Percentiles rank a stretch among this genome's conserved stretches.
Conservation (phyloP, 2,797 vertebrate species). For the Streptopelia turtur region DNA sequence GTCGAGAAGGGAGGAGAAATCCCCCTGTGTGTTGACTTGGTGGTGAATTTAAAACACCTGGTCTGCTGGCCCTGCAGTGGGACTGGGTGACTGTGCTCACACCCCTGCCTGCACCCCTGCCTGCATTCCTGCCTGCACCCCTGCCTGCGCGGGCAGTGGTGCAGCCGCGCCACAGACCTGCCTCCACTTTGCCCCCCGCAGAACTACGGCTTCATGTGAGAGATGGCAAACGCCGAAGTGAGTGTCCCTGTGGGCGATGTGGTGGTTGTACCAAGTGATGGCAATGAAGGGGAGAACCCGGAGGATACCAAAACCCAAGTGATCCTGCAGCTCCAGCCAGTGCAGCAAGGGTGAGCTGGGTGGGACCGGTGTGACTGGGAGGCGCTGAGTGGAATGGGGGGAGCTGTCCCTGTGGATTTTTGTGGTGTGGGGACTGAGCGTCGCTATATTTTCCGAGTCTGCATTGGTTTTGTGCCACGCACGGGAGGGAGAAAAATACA, state of each 20-base stretch:
- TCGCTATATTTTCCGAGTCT: neutral
- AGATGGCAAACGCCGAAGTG: constrained; percentile 91
- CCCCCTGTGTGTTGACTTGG: neutral
- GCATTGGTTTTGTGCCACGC: fast-evolving
- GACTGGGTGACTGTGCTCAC: neutral
- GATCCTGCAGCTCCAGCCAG: constrained; percentile 89
- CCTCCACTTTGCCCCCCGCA: constrained; percentile 23
- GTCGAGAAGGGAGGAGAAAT: neutral
- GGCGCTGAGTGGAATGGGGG: fast-evolving
- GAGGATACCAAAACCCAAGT: constrained; percentile 91
- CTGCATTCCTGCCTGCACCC: neutral
- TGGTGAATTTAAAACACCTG: neutral
- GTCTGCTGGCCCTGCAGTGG: neutral
- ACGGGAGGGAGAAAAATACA: neutral
- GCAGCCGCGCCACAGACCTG: neutral
- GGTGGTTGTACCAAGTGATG: constrained; percentile 85
- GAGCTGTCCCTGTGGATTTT: neutral
- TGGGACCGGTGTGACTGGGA: neutral
- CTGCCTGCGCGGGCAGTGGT: neutral
- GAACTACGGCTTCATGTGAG: constrained; percentile 77
- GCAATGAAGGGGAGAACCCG: constrained; percentile 83
- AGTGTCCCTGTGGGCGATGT: constrained; percentile 87
- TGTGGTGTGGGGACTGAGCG: fast-evolving
- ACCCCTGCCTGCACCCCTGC: too few relatives aligned
- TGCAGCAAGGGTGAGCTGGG: constrained; percentile 87